These are phyloP conservation scores for Corythornis cristatus DNA, from an alignment of 2,113 vertebrate genomes.

Conservation along the genomic window DNA sequence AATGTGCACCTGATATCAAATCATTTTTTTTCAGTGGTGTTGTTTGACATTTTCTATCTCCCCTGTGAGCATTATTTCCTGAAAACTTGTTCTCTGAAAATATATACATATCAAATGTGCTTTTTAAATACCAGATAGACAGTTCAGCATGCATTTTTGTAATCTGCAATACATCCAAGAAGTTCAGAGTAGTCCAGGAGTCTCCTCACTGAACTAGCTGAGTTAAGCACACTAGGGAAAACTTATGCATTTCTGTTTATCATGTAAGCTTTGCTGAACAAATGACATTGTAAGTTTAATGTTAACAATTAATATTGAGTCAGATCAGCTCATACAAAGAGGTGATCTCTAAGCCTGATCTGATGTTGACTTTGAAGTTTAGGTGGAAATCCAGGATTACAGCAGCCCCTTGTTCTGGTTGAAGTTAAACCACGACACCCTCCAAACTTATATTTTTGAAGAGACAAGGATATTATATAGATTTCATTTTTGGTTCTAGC, in stretches of 20 bases:
- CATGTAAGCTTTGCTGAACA: background rate
- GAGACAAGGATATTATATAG: background rate
- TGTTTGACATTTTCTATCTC: constrained; percentile 29
- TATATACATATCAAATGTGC: background rate
- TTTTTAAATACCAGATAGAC: constrained; percentile 21
- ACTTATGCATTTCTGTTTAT: background rate
- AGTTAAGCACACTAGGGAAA: background rate
- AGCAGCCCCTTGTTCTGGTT: background rate
- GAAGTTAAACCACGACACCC: background rate
- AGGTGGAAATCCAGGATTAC: background rate
- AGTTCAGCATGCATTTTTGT: background rate
- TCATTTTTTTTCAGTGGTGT: constrained; percentile 35
- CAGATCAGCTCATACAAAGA: background rate
- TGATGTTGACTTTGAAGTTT: background rate
- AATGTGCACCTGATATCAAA: background rate
- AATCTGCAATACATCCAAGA: background rate
- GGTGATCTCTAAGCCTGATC: background rate
- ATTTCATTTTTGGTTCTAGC: background rate
- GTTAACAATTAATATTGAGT: background rate
- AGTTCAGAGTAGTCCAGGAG: background rate
- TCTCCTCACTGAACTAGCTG: background rate
- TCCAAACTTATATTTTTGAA: background rate
- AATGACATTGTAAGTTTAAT: background rate
- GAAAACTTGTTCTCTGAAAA: background rate
- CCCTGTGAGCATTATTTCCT: background rate